Evolutionary conservation across 2,797 vertebrate genomes (phyloP).

Genomic region (Aldrovandia affinis): DNA sequence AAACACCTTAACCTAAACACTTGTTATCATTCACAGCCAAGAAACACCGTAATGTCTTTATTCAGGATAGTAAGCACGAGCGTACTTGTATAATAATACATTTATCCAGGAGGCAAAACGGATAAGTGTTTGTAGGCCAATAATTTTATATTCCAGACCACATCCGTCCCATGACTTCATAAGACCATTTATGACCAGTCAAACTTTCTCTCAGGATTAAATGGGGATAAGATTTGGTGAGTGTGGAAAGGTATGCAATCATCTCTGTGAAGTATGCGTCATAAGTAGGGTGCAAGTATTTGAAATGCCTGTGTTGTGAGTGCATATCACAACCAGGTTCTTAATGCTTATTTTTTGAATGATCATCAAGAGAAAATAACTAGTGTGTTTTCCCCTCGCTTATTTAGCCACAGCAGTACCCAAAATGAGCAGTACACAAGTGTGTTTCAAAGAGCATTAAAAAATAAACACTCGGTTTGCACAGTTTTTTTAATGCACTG

Average conservation of each 20-base stretch:
- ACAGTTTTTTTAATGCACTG: neutral
- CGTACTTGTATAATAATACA: constrained; percentile 29
- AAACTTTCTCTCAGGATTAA: constrained; percentile 19
- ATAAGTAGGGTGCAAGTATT: neutral
- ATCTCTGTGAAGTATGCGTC: constrained; percentile 11
- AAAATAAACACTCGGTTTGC: neutral
- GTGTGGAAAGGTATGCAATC: constrained; percentile 16
- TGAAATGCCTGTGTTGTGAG: constrained; percentile 7
- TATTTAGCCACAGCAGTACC: neutral
- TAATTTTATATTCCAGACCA: constrained; percentile 14
- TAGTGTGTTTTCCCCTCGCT: neutral
- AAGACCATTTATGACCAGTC: neutral
- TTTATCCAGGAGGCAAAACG: neutral
- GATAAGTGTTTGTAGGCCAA: neutral
- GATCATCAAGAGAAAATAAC: constrained; percentile 5
- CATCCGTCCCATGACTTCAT: neutral
- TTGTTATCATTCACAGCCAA: constrained; percentile 46
- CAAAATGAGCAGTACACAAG: neutral
- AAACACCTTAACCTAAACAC: constrained; percentile 49
- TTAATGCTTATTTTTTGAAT: constrained; percentile 1
- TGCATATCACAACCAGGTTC: constrained; percentile 4
- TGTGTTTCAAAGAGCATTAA: neutral
- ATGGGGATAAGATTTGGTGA: constrained; percentile 10
- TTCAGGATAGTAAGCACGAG: constrained; percentile 34
- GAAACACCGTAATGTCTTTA: constrained; percentile 55